phyloP scores from a whole-genome alignment of 2,113 vertebrate genomes.

The Peromyscus leucopus region DNA sequence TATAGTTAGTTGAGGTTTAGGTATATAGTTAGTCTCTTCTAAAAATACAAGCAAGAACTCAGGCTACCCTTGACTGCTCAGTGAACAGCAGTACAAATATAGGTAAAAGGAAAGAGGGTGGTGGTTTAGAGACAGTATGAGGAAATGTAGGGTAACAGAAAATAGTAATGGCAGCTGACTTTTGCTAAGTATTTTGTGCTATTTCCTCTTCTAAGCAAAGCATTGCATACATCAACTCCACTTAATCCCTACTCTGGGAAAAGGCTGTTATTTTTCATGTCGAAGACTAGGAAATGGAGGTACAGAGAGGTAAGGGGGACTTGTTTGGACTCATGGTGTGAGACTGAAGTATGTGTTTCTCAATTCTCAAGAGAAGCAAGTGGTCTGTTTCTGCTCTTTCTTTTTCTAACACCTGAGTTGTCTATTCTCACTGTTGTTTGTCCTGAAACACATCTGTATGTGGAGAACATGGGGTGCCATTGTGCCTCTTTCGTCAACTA shows the following conservation, averaged over 20 bases:
- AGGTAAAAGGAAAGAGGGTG: not conserved
- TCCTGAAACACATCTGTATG: not conserved
- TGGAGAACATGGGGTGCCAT: rapidly evolving
- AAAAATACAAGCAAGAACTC: slow-evolving; percentile 3
- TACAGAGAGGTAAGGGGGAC: not conserved
- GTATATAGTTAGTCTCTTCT: slow-evolving; percentile 21
- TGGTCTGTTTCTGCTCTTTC: not conserved
- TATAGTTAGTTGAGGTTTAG: not conserved
- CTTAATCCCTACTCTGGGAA: not conserved
- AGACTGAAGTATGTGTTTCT: not conserved
- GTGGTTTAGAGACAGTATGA: not conserved
- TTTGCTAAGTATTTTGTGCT: not conserved
- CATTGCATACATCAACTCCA: not conserved
- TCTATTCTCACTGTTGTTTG: not conserved
- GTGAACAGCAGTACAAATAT: too few relatives aligned
- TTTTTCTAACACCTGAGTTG: not conserved
- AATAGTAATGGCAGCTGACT: too few relatives aligned
- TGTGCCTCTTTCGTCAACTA: rapidly evolving
- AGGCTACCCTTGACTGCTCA: not conserved
- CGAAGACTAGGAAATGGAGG: not conserved
- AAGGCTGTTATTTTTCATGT: not conserved
- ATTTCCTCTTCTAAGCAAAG: not conserved
- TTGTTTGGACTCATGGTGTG: not conserved
- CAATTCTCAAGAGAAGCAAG: not conserved
- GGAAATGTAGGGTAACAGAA: not conserved